These are phyloP conservation scores for Lipotes vexillifer DNA, from an alignment of 2,113 vertebrate species.

Conservation along the genomic window DNA sequence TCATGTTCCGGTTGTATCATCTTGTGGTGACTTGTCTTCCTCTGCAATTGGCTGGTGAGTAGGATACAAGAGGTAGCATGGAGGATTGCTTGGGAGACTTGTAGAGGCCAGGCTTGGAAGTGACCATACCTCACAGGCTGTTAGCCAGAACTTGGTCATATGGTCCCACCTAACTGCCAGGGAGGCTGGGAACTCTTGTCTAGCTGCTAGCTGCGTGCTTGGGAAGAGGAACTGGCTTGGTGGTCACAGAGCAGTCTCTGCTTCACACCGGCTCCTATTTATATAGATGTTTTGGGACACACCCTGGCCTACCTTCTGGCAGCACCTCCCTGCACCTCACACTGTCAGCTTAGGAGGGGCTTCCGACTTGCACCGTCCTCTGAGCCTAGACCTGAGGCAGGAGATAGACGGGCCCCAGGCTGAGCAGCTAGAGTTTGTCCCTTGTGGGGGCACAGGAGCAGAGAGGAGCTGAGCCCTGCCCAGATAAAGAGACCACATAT, in stretches of 20 bases:
- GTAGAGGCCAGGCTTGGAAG: neutral
- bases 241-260: no score
- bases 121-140: neutral
- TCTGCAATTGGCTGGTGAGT: neutral
- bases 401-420: no score
- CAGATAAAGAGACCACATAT: no score
- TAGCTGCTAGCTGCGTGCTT: neutral
- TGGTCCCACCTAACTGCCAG: neutral
- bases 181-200: neutral
- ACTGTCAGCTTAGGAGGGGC: neutral
- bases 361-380: neutral
- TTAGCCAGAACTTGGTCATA: neutral
- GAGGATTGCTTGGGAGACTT: neutral
- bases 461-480: no score
- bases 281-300: neutral
- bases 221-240: neutral
- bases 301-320: neutral
- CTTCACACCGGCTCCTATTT: neutral
- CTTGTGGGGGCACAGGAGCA: no score
- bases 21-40: neutral
- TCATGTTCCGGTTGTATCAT: neutral
- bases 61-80: neutral
- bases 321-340: neutral
- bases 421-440: no score
- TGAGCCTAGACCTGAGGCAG: neutral